Evolutionary conservation across 2,888 invertebrate species (phyloP), one percentile per base, ranked within the genome.

Genomic region (Cylloceria caligata): DNA sequence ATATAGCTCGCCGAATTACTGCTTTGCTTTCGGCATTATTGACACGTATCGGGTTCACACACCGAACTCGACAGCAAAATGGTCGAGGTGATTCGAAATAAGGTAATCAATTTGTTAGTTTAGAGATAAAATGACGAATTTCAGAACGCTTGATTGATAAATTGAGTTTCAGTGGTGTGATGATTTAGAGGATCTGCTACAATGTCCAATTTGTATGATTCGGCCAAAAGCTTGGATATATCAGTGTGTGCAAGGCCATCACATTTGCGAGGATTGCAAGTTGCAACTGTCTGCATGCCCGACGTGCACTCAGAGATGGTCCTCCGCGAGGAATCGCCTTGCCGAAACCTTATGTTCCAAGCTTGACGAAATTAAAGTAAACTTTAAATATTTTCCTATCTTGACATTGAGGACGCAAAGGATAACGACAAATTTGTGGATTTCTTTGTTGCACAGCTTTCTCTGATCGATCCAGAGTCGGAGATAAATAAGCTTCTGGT

Each of bases 191-290:
- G 94, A 95, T 75, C 86, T 94, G 67, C 89, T 95, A 5, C 94
- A 94, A 89, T 95, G 95, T 88, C 94, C 94, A 16, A 94, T 95
- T n/a, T 95, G 95, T 89, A 94, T 94, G 86, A 94, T 94, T 85
- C 93, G 93, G 73, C 93, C 94, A 11, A 83, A 91, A 0, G 93
- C 93, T 1, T 93, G 93, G 81, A 94, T 95, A 79, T 93, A 93
- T 81, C 94, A 94, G 87, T 95, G 95, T 86, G 91, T 93, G 85
- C 93, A 94, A 83, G 95, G 95, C 0, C 95, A 95, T 86, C 94
- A 94, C 89, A 93, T 95, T 0, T 95, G 95, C 83, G 93, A 92
- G 2, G 88, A 90, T 1, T 95, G 95, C 88, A 94, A 93, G 85
- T 86, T 88, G 55, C 93, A 94, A 72, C 90, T 95, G 27, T 89